phyloP scores from a whole-genome alignment of 2,888 invertebrate genomes.

The Chrysina gloriosa region DNA sequence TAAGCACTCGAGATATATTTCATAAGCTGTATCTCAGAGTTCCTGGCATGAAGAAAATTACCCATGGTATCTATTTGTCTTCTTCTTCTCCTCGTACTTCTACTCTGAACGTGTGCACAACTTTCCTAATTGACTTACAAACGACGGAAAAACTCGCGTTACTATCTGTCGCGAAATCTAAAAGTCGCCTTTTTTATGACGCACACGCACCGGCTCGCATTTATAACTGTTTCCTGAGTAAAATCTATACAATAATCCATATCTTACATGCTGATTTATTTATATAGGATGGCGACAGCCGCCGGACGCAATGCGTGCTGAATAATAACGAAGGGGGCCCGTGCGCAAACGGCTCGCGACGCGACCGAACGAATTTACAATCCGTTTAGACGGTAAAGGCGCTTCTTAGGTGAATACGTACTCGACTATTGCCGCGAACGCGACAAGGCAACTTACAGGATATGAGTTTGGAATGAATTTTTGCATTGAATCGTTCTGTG shows the following conservation, averaged over 20 bases:
- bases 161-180: slow-evolving; percentile 1
- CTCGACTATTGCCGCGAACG: too few relatives aligned
- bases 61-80: background rate
- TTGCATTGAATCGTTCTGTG: too few relatives aligned
- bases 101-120: too few relatives aligned
- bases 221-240: slow-evolving; percentile 41
- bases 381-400: too few relatives aligned
- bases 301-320: slow-evolving; percentile 41
- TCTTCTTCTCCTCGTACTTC: background rate
- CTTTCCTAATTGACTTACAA: background rate
- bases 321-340: slow-evolving; percentile 37
- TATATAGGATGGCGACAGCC: slow-evolving; percentile 43
- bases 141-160: background rate
- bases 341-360: slow-evolving; percentile 31
- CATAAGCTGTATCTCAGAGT: too few relatives aligned
- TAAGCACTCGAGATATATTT: too few relatives aligned
- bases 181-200: slow-evolving; percentile 19
- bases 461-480: too few relatives aligned
- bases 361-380: background rate
- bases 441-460: too few relatives aligned
- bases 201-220: slow-evolving; percentile 29
- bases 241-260: slow-evolving; percentile 41
- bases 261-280: slow-evolving; percentile 42
- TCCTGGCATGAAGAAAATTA: too few relatives aligned
- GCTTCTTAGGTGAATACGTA: too few relatives aligned